Evolutionary conservation across 2,797 vertebrate species (phyloP), one percentile per base, ranked within the genome.

Genomic region (Setipinna tenuifilis): DNA sequence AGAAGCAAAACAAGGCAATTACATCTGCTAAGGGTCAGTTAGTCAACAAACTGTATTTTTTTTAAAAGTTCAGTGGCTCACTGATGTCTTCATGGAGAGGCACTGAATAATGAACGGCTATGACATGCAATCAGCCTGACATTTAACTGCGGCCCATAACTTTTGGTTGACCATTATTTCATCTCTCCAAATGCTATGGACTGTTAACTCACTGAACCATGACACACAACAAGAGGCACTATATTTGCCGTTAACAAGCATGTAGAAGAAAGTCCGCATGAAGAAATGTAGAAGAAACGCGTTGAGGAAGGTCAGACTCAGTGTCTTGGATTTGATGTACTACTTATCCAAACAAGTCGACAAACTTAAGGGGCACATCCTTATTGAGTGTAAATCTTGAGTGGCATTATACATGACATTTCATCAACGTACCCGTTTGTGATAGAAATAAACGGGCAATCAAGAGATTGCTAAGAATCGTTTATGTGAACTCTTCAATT

Each of bases 221-320:
- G 92, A 91, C 89, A 91, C 89, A 93, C 87, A 86, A 92, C 84
- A 91, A 86, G 87, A 28, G 88, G 91, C 92, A 93, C 92, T 90
- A 89, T 92, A 93, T 94, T 94, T 94, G 90, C 89, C 91, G 90
- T 93, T 93, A 94, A 92, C 91, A 91, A 94, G 89, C 35, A 16
- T 78, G 71, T 21, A 44, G 16, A 78, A 31, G 7, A 44, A 78
- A 44, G 19, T 10, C 31, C 71, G 2, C 50, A 54, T 54, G 50
- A 14, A 78, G 17, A 78, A 44, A 54, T 54, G 50, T 14, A 54
- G 50, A 54, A 54, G 50, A 54, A 54, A 54, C 50, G 10, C 10
- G 50, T 54, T 9, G 50, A 54, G 14, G 2, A 14, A 78, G 35
- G 19, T 78, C 19, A 25, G 62, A 7, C 25, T 17, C 19, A 21